These are phyloP conservation scores for Capra hircus DNA, from an alignment of 2,113 vertebrate genomes.

Conservation along the genomic window DNA sequence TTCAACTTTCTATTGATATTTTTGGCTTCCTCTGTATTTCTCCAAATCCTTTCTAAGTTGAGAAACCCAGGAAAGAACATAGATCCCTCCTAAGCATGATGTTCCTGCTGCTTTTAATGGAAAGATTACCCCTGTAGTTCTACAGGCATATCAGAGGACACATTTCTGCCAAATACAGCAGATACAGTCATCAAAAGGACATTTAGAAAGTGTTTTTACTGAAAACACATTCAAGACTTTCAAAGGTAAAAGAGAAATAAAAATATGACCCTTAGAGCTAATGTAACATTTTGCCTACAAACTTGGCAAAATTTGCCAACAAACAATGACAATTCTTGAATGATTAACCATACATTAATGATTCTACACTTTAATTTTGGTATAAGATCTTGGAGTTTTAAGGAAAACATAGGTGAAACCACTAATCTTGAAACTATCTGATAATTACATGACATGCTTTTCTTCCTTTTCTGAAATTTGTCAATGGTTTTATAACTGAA, in stretches of 20 bases:
- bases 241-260: neutral
- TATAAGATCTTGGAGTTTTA: neutral
- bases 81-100: neutral
- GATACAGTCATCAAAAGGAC: neutral
- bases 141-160: neutral
- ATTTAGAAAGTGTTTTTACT: neutral
- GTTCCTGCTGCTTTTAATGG: neutral
- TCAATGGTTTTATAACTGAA: conserved; percentile 1
- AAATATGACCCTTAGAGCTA: neutral
- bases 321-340: neutral
- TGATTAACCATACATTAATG: neutral
- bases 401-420: conserved; percentile 10
- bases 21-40: neutral
- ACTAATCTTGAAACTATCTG: neutral
- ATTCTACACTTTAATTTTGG: neutral
- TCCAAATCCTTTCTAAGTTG: neutral
- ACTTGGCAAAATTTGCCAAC: neutral
- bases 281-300: neutral
- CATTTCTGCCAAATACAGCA: neutral
- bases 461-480: conserved; percentile 18
- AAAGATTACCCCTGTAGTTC: neutral
- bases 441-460: neutral
- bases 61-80: neutral
- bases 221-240: neutral
- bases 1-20: neutral